Conservation (phyloP, 2,113 vertebrate genomes). For the Cromileptes altivelis region DNA sequence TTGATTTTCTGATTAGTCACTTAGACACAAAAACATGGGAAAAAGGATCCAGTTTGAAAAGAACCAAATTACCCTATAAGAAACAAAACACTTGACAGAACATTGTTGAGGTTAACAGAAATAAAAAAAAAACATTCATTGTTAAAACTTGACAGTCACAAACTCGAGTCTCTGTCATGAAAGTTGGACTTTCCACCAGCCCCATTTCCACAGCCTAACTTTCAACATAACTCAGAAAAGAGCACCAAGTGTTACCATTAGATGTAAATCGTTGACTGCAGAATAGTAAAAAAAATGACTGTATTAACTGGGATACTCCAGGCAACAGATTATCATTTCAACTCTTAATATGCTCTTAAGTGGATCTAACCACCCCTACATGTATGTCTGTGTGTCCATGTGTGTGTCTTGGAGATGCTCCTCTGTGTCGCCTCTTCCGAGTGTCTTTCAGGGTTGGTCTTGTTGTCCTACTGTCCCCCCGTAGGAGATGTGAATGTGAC, state of each 20-base stretch:
- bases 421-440: background rate
- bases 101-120: background rate
- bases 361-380: background rate
- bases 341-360: background rate
- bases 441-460: conserved; percentile 12
- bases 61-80: too few species aligned
- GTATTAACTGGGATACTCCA: background rate
- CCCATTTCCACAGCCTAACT: too few species aligned
- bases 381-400: background rate
- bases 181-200: background rate
- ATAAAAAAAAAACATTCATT: background rate
- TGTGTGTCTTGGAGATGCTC: background rate
- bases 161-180: too few species aligned
- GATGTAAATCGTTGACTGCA: background rate
- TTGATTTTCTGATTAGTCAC: too few species aligned
- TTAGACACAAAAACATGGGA: too few species aligned
- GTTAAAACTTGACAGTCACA: background rate
- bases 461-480: conserved; percentile 38
- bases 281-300: background rate
- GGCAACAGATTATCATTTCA: background rate
- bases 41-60: too few species aligned
- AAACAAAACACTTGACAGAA: background rate
- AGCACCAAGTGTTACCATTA: too few species aligned
- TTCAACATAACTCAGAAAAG: too few species aligned
- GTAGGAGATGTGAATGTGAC: conserved; percentile 51